Evolutionary conservation across 2,888 invertebrate genomes (phyloP).

Genomic region (Mythimna albipuncta): DNA sequence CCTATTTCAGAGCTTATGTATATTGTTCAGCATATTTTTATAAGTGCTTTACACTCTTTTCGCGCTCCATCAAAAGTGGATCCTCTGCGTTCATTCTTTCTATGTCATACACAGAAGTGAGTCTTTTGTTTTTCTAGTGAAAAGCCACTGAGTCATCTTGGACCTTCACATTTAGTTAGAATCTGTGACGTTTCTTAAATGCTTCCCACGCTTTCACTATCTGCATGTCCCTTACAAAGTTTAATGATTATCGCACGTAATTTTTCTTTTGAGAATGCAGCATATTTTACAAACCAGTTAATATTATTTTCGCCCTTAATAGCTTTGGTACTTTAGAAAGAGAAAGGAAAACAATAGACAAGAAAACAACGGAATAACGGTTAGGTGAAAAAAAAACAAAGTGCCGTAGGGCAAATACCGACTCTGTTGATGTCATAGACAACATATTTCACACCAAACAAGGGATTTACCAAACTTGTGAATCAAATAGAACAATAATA

Average conservation of each 20-base stretch:
- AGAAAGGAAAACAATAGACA: slow-evolving; percentile 29
- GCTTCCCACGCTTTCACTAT: slow-evolving; percentile 64
- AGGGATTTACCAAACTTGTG: slow-evolving; percentile 18
- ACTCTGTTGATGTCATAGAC: slow-evolving; percentile 47
- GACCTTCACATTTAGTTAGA: slow-evolving; percentile 61
- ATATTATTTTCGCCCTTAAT: slow-evolving; percentile 25
- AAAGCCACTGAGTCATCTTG: slow-evolving; percentile 58
- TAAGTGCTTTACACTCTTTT: neutral
- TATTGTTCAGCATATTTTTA: neutral
- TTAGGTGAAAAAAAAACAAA: slow-evolving; percentile 46
- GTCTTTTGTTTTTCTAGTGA: slow-evolving; percentile 65
- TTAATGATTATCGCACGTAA: slow-evolving; percentile 42
- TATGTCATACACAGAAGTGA: slow-evolving; percentile 28
- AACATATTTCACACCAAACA: slow-evolving; percentile 38
- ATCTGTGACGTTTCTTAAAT: slow-evolving; percentile 49
- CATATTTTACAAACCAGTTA: slow-evolving; percentile 17
- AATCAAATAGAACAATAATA: slow-evolving; percentile 16
- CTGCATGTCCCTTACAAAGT: slow-evolving; percentile 30
- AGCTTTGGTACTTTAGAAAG: slow-evolving; percentile 14
- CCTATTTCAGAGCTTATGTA: neutral
- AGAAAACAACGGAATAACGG: slow-evolving; percentile 20
- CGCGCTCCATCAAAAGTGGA: slow-evolving; percentile 1
- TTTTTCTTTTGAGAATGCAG: slow-evolving; percentile 35
- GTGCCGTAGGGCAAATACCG: slow-evolving; percentile 29
- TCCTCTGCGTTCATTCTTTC: slow-evolving; percentile 24